Evolutionary conservation across 2,113 vertebrate genomes (phyloP), one percentile per base, ranked within the genome.

Genomic region (Pseudopodoces humilis): DNA sequence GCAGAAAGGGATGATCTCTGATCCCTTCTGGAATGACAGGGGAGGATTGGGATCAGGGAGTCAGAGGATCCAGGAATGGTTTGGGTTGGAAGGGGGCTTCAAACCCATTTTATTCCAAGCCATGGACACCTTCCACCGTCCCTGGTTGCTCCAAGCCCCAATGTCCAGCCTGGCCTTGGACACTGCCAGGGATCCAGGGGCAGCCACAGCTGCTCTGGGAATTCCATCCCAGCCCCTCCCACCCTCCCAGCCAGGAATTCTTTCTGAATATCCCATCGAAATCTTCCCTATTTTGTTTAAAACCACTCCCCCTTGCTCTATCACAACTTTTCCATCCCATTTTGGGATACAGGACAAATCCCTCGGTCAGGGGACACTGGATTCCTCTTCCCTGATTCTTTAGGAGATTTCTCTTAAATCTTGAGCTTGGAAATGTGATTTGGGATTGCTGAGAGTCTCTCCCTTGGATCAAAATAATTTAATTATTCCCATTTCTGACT

Each of bases 231-330:
- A 63, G 16, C 4, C 10, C 15, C 17, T 72, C 3, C 11, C 37
- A 62, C 33, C 6, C 55, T 60, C 46, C 5, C 25, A 31, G 27
- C 5, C 28, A 7, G 13, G 13, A 33, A 33, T 55, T 55, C 11
- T 22, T 37, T 39, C 22, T 0, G 0, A 33, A 27, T 3, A 46
- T 63, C 22, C 49, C 39, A 53, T 6, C 31, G 11, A 15, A 39
- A 84, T 18, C 3, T 6, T 37, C 27, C 14, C 17, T 21, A 1
- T 27, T 63, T 25, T 25, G 16, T 17, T 62, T 37, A 35, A 53
- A 71, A 7, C 11, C 39, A 4, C n/a, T 27, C 3, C 39, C 20
- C 7, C 11, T 27, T 3, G 19, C 11, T 14, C 22, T 14, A 7
- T 25, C 33, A 1, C 17, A 53, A 11, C 21, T 21, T 22, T 22